phyloP scores from a whole-genome alignment of 2,888 invertebrate genomes.

The Ommatoiulus sabulosus region DNA sequence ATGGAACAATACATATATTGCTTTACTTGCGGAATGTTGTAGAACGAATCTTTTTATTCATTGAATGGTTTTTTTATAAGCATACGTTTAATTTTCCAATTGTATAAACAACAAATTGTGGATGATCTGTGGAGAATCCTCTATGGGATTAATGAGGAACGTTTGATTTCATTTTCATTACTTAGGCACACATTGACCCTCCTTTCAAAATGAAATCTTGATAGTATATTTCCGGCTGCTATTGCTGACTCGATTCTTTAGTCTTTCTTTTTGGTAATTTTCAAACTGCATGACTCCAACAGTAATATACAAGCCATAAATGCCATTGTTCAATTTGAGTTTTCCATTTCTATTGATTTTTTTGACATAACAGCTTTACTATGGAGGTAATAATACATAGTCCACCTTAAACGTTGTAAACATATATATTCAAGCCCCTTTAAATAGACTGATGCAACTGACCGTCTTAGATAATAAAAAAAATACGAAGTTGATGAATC shows the following conservation, averaged over 20 bases:
- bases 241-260: not conserved
- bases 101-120: slow-evolving; percentile 25
- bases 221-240: slow-evolving; percentile 18
- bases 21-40: not conserved
- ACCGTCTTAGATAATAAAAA: too few relatives aligned
- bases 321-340: not conserved
- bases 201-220: not conserved
- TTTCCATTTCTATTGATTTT: not conserved
- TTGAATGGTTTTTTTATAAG: not conserved
- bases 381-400: not conserved
- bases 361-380: not conserved
- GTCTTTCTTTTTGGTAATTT: slow-evolving; percentile 1
- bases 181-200: not conserved
- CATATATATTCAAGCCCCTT: too few relatives aligned
- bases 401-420: not conserved
- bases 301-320: not conserved
- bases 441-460: too few relatives aligned
- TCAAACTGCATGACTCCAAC: not conserved
- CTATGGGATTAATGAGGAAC: not conserved
- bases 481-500: not conserved
- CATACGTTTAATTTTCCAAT: slow-evolving; percentile 9
- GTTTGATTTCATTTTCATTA: slow-evolving; percentile 19
- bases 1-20: not conserved
- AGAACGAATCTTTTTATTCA: not conserved
- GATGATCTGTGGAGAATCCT: slow-evolving; percentile 11